A percentile compares a stretch with the other conserved stretches of the same genome.
Conservation (phyloP, 2,797 vertebrate species). For the Mycteria americana region DNA sequence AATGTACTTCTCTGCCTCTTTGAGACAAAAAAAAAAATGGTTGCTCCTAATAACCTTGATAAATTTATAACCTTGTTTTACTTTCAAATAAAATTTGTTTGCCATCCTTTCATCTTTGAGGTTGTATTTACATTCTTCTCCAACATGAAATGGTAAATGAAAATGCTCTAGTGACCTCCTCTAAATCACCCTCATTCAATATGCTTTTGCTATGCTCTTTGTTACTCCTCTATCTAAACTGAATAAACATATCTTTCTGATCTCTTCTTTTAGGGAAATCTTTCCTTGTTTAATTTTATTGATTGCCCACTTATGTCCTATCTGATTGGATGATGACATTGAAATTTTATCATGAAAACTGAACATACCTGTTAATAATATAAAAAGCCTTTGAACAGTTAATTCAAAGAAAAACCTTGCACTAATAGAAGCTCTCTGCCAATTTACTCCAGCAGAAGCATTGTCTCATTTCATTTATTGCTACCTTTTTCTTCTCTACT, state of each 20-base stretch:
- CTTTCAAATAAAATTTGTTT: neutral
- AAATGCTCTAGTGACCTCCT: neutral
- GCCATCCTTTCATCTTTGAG: neutral
- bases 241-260: neutral
- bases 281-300: neutral
- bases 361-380: neutral
- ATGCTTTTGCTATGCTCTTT: neutral
- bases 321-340: neutral
- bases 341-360: neutral
- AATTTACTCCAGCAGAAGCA: neutral
- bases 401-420: neutral
- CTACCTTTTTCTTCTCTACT: neutral
- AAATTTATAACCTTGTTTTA: neutral
- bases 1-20: neutral
- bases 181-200: neutral
- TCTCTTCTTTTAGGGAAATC: neutral
- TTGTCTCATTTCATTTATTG: neutral
- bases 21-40: neutral
- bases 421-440: neutral
- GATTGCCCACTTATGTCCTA: neutral
- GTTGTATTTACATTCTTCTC: neutral
- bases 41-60: neutral
- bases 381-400: neutral
- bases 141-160: neutral
- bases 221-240: neutral